phyloP scores from a whole-genome alignment of 1,140 invertebrate genomes.

The Metopolophium dirhodum region DNA sequence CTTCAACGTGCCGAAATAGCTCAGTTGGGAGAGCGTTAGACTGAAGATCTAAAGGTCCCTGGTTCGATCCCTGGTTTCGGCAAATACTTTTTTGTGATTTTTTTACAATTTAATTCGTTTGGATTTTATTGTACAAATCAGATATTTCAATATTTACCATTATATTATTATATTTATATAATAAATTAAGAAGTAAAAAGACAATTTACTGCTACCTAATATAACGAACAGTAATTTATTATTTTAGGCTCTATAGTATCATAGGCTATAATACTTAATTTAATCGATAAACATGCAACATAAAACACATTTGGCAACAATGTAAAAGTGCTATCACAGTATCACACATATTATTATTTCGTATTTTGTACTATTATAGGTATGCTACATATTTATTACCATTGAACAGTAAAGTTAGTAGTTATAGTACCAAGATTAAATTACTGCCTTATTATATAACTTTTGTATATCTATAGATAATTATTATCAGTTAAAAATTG shows the following conservation, averaged over 20 bases:
- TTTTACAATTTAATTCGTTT: background rate
- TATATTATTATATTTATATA: too few species aligned
- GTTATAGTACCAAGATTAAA: background rate
- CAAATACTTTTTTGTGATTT: background rate
- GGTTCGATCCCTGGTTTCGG: conserved; percentile 63
- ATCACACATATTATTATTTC: background rate
- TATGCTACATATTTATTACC: too few species aligned
- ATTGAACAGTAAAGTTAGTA: background rate
- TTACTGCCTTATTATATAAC: background rate
- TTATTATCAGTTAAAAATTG: background rate
- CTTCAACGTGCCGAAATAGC: conserved; percentile 61
- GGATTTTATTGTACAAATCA: background rate
- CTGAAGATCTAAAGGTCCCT: conserved; percentile 63
- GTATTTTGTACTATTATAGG: background rate
- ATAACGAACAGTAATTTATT: background rate
- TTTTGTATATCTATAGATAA: background rate
- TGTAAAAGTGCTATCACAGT: background rate
- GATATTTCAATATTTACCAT: background rate
- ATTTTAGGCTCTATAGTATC: background rate
- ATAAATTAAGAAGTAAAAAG: too few species aligned
- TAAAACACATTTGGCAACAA: conserved; percentile 5
- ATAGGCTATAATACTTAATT: background rate
- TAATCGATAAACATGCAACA: background rate
- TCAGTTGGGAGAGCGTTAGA: conserved; percentile 63
- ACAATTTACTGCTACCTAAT: background rate